Percentiles rank a stretch among this genome's conserved stretches.
phyloP scores from a whole-genome alignment of 2,113 vertebrate species.

The Austrofundulus limnaeus region DNA sequence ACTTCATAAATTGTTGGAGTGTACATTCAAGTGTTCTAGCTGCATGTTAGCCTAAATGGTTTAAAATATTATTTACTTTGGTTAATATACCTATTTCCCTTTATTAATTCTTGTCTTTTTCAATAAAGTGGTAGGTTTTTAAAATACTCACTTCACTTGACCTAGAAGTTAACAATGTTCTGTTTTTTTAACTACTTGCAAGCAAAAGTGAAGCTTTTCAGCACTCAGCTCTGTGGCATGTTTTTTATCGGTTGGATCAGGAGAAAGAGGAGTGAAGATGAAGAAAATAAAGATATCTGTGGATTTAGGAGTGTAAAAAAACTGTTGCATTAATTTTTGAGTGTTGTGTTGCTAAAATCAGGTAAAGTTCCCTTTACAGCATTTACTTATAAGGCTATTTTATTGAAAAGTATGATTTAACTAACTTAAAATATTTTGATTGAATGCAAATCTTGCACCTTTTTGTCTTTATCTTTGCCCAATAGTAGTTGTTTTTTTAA shows the following conservation, averaged over 20 bases:
- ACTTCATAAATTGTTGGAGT: constrained; percentile 23
- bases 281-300: neutral
- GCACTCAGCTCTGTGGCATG: neutral
- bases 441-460: neutral
- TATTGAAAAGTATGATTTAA: neutral
- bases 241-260: too few species aligned
- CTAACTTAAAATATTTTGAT: neutral
- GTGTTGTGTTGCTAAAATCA: neutral
- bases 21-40: constrained; percentile 7
- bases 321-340: neutral
- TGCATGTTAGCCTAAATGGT: neutral
- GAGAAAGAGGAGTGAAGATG: neutral
- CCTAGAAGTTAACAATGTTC: constrained; percentile 9
- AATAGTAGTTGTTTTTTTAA: too few species aligned
- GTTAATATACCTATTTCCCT: neutral
- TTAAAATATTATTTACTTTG: neutral
- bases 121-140: neutral
- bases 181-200: neutral
- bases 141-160: neutral
- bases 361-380: neutral
- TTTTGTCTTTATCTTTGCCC: neutral
- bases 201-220: neutral
- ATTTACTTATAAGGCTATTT: neutral
- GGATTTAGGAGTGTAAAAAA: constrained; percentile 17
- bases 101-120: constrained; percentile 2